Base-by-base conservation (phyloP, 2,888 invertebrate species). In the Tachina grossa region DNA sequence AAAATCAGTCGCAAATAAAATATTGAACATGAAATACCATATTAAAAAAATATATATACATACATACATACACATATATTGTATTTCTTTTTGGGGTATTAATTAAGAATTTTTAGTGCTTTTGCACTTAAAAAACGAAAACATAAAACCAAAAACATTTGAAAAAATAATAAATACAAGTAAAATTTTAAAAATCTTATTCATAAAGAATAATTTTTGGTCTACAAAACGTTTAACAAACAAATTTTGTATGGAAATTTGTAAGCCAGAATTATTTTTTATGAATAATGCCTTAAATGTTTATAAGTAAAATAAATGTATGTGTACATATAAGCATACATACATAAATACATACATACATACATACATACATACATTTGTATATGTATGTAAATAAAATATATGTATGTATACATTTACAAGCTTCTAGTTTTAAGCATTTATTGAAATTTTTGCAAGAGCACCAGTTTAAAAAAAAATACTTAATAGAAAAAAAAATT, bases 391-490 rank as follows among this genome's bases (percentile, higher is more conserved):
- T 55, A 77, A 22, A 45, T 45, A 66, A 43, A 61, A 49, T 63
- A 72, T 66, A 22, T 22, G 1, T 22, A 53, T 53, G 69, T 59
- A 47, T 76, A 74, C 31, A 43, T 55, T 41, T 45, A 65, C 45
- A 19, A 6, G 14, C 75, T 65, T 63, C 80, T 66, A 74, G 79
- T 74, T 22, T 22, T 41, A 69, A 63, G 71, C 45, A 66, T 83
- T 83, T 78, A 78, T 71, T 78, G 13, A 76, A 76, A 57, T 57
- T 66, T 86, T 82, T 74, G 72, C 76, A 83, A 83, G 76, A 83
- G 76, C 83, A 86, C 79, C 76, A 72, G 68, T 80, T 77, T 39
- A 76, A 57, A 71, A 19, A n/a, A 55, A 76, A 31, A 57, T 39
- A n/a, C n/a, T n/a, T n/a, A 53, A 55, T 68, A 65, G 57, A 22